A percentile compares a stretch with the other conserved stretches of the same genome.
Evolutionary conservation across 2,113 vertebrate species (phyloP).

Genomic region (Corythaeola cristata): DNA sequence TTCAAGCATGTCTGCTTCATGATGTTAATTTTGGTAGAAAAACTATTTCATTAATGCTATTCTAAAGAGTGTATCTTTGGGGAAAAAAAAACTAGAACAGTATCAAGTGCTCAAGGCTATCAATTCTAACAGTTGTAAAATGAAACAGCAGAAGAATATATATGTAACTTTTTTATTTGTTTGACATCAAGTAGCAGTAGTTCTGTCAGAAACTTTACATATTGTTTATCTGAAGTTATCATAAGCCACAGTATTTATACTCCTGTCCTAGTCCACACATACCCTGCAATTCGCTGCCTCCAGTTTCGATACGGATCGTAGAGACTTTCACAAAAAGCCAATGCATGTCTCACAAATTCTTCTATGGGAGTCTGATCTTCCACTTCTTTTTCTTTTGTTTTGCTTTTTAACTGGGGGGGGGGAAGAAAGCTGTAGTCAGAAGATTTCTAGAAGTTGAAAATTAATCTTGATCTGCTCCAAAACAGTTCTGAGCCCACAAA

Average conservation of each 20-base stretch:
- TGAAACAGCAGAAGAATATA: neutral
- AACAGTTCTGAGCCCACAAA: neutral
- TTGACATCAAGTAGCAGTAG: neutral
- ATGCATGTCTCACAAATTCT: conserved; percentile 93
- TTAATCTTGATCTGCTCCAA: neutral
- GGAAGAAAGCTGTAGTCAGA: neutral
- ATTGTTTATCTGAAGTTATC: neutral
- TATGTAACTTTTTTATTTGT: neutral
- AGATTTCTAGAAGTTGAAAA: neutral
- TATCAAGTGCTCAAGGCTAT: neutral
- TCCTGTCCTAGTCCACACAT: conserved; percentile 19
- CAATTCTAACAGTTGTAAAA: neutral
- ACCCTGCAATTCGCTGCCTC: conserved; percentile 92
- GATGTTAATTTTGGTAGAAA: neutral
- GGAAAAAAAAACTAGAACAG: neutral
- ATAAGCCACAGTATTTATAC: neutral
- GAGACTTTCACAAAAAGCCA: conserved; percentile 97
- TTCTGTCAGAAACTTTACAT: neutral
- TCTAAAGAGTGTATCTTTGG: neutral
- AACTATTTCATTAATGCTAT: neutral
- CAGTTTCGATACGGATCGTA: conserved; percentile 97
- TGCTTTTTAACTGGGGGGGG: conserved; percentile 88
- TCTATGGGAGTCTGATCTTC: conserved; percentile 91
- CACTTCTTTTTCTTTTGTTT: conserved; percentile 97
- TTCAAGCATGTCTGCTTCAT: neutral